Evolutionary conservation across 2,797 vertebrate genomes (phyloP).

Genomic region (Echeneis naucrates): DNA sequence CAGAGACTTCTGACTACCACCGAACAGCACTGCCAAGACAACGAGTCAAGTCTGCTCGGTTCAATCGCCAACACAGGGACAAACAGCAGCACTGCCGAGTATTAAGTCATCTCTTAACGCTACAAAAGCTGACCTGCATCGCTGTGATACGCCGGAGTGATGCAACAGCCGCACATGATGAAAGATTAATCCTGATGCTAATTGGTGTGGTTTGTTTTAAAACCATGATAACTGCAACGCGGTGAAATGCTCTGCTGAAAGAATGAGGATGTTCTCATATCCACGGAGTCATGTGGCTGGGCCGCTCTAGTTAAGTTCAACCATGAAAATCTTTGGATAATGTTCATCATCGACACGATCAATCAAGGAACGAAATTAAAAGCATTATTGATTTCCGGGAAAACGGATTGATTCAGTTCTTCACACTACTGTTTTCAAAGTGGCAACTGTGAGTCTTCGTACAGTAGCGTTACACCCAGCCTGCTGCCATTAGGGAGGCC

Average conservation of each 20-base stretch:
- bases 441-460: neutral
- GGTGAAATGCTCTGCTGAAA: neutral
- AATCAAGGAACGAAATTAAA: neutral
- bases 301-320: too few species aligned
- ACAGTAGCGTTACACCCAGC: constrained; percentile 66
- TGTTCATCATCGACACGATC: neutral
- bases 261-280: neutral
- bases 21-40: constrained; percentile 61
- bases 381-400: neutral
- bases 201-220: neutral
- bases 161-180: neutral
- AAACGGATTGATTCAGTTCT: neutral
- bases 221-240: neutral
- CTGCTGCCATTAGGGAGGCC: constrained; percentile 59
- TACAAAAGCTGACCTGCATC: neutral
- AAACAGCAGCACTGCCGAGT: neutral
- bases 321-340: neutral
- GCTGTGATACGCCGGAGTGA: neutral
- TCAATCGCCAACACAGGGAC: constrained; percentile 42
- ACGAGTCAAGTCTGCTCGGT: constrained; percentile 41
- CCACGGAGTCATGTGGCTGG: neutral
- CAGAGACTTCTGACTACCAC: constrained; percentile 54
- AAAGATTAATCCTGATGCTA: neutral
- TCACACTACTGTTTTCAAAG: neutral
- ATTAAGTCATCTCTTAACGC: constrained; percentile 25